These are phyloP conservation scores for Nothoprocta perdicaria DNA, from an alignment of 2,113 vertebrate species.

Conservation along the genomic window DNA sequence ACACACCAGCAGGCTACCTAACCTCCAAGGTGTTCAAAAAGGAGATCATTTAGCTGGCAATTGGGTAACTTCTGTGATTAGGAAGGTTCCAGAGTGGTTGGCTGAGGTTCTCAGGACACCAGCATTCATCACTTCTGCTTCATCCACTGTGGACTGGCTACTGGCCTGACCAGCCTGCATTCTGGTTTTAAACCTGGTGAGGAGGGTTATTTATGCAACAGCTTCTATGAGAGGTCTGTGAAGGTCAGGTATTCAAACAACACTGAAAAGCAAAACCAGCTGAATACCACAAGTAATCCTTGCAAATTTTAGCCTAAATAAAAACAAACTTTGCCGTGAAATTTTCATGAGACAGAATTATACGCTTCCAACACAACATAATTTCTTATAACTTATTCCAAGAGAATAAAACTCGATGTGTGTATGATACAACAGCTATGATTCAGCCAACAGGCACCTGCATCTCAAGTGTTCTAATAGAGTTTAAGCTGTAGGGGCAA, in stretches of 20 bases:
- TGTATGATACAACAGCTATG: not conserved
- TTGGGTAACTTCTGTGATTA: not conserved
- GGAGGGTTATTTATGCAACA: not conserved
- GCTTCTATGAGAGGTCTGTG: not conserved
- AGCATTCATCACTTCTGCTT: not conserved
- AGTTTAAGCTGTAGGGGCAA: not conserved
- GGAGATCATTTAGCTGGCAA: not conserved
- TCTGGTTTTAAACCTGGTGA: not conserved
- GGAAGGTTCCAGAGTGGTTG: not conserved
- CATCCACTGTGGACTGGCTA: not conserved
- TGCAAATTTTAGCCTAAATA: not conserved
- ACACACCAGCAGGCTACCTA: not conserved
- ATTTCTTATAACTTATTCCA: not conserved
- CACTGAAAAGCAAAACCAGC: not conserved
- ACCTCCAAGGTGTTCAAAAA: not conserved
- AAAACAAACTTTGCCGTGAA: not conserved
- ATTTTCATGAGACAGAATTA: not conserved
- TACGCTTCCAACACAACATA: not conserved
- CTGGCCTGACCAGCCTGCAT: not conserved
- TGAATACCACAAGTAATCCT: not conserved
- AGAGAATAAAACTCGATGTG: fast-evolving
- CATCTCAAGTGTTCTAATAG: not conserved
- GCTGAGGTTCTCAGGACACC: not conserved
- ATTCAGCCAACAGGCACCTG: not conserved
- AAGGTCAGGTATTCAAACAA: not conserved